Evolutionary conservation across 2,797 vertebrate genomes (phyloP).

Genomic region (Geotria australis): DNA sequence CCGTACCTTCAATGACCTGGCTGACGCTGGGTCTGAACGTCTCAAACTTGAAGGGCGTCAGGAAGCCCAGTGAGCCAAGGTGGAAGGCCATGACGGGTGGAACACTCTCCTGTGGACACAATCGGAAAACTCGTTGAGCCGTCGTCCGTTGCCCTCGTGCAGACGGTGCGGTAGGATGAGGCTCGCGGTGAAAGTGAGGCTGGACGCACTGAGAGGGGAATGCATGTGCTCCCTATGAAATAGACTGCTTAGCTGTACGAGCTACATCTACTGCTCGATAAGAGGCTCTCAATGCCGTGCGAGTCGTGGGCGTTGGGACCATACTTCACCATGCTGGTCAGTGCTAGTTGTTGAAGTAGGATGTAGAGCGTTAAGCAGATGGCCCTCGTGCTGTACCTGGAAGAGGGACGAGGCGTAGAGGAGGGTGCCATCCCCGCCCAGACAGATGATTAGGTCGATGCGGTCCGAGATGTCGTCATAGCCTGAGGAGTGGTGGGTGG

Average conservation of each 20-base stretch:
- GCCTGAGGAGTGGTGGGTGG: conserved; percentile 12
- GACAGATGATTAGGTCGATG: conserved; percentile 75
- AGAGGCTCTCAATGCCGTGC: too few relatives aligned
- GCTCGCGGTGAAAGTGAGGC: too few relatives aligned
- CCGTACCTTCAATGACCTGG: conserved; percentile 61
- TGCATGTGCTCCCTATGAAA: background rate
- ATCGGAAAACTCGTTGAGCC: background rate
- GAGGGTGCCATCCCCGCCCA: conserved; percentile 65
- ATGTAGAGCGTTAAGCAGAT: too few relatives aligned
- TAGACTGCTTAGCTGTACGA: background rate
- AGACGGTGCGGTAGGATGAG: too few relatives aligned
- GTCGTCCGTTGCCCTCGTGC: background rate
- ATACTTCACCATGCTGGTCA: too few relatives aligned
- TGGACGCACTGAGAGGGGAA: too few relatives aligned
- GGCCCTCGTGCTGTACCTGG: conserved; percentile 18
- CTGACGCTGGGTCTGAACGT: conserved; percentile 62
- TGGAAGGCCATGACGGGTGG: conserved; percentile 87
- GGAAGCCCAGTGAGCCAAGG: conserved; percentile 65
- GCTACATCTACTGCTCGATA: too few relatives aligned
- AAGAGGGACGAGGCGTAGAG: conserved; percentile 73
- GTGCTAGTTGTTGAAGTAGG: too few relatives aligned
- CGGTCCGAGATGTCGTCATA: conserved; percentile 69
- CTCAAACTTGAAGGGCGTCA: conserved; percentile 70
- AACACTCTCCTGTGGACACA: conserved; percentile 36
- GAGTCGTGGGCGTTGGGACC: too few relatives aligned